Evolutionary conservation across 2,797 vertebrate species (phyloP).

Genomic region (Remorina albescens): DNA sequence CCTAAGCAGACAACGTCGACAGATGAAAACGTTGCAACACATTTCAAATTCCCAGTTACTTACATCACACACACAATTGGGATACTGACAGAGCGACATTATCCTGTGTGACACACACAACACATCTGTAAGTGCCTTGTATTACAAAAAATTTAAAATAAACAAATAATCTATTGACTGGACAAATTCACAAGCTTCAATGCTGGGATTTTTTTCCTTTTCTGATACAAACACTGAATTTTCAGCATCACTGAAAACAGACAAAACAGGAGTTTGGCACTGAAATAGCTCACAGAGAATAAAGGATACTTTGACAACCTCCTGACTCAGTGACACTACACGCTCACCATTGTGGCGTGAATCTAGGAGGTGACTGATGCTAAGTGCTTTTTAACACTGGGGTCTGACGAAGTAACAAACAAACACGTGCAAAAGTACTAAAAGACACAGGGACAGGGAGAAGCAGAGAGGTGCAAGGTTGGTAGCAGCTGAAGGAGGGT

Average conservation of each 20-base stretch:
- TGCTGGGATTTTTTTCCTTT: slow-evolving; percentile 41
- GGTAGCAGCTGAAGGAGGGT: slow-evolving; percentile 35
- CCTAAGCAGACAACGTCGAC: background rate
- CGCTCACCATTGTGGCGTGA: slow-evolving; percentile 49
- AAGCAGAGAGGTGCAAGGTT: slow-evolving; percentile 8
- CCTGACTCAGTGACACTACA: slow-evolving; percentile 39
- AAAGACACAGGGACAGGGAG: slow-evolving; percentile 34
- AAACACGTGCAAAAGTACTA: slow-evolving; percentile 45
- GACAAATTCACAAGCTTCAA: slow-evolving; percentile 58
- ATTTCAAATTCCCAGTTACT: slow-evolving; percentile 30
- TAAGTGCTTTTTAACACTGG: slow-evolving; percentile 54
- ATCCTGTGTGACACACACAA: slow-evolving; percentile 34
- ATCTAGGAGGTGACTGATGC: slow-evolving; percentile 36
- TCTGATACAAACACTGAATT: slow-evolving; percentile 68
- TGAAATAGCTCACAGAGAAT: slow-evolving; percentile 81
- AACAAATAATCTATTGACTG: slow-evolving; percentile 27
- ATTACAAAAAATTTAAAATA: slow-evolving; percentile 6
- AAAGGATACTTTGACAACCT: slow-evolving; percentile 63
- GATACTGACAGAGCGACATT: slow-evolving; percentile 19
- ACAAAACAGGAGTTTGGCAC: slow-evolving; percentile 83
- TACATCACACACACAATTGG: slow-evolving; percentile 23
- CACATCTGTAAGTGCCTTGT: slow-evolving; percentile 27
- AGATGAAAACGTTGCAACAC: slow-evolving; percentile 51
- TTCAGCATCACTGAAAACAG: slow-evolving; percentile 75
- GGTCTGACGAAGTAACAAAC: slow-evolving; percentile 18